phyloP scores from a whole-genome alignment of 2,113 vertebrate genomes.

The Cheilinus undulatus region DNA sequence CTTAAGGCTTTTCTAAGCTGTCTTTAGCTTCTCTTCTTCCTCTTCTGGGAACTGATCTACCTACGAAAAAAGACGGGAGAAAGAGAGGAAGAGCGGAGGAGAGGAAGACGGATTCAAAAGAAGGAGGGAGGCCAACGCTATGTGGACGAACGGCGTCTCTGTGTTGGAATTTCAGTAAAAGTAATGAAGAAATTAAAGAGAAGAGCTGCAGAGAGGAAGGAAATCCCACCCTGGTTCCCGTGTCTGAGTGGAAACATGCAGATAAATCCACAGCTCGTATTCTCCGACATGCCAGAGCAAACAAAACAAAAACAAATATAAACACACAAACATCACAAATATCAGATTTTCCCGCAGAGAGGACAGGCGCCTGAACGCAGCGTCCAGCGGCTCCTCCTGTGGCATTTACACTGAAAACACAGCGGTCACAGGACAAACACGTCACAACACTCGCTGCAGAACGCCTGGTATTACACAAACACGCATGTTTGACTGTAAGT shows the following conservation, averaged over 20 bases:
- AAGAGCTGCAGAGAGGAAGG: not conserved
- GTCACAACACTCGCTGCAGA: not conserved
- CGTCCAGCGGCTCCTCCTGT: not conserved
- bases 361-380: constrained; percentile 4
- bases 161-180: not conserved
- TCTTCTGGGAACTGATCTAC: constrained; percentile 26
- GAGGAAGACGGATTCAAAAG: not conserved
- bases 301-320: constrained; percentile 25
- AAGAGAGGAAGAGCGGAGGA: not conserved
- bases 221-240: not conserved
- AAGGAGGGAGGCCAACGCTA: not conserved
- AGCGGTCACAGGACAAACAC: constrained; percentile 3
- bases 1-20: constrained; percentile 41
- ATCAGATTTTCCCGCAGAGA: constrained; percentile 31
- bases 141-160: not conserved
- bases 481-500: not conserved
- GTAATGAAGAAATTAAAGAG: not conserved
- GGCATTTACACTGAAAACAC: constrained; percentile 37
- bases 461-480: not conserved
- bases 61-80: not conserved
- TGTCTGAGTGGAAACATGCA: not conserved
- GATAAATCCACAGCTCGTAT: not conserved
- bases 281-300: not conserved
- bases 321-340: constrained; percentile 45
- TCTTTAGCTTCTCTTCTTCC: constrained; percentile 53